Evolutionary conservation across 2,113 vertebrate species (phyloP), one percentile per base, ranked within the genome.

Genomic region (Podarcis raffonei): DNA sequence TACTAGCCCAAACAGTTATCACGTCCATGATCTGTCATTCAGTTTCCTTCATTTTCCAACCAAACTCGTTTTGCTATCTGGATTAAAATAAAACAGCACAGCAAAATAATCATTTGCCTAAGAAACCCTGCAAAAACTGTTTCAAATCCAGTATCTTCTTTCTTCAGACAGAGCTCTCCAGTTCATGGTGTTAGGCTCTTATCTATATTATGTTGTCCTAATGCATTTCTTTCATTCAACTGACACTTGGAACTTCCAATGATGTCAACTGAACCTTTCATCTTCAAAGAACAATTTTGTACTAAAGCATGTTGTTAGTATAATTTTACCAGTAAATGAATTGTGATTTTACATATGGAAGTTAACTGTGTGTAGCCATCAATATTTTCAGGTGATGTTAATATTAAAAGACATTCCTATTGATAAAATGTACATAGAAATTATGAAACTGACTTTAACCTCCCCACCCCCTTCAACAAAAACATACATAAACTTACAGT

Each of bases 1-100:
- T 20, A 37, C 30, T 81, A 81, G 20, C 57, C 48, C 80, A 78
- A 87, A 81, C 30, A 62, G n/a, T 22, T 82, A 66, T 4, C 22
- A 16, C 5, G 68, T 90, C 90, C 75, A 86, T 82, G 80, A 9
- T 16, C 15, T 7, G 32, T 53, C 35, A 42, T 23, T 93, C 92
- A 91, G 57, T 92, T 80, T 1, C 27, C 89, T 84, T 84, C 22
- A 35, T 78, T 85, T 88, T 90, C 75, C 85, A 91, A 11, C 1
- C 9, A 35, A 91, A 68, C 84, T 37, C 42, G 22, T 5, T 9
- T 48, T n/a, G 12, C 11, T 69, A 25, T 32, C 5, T 2, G 76
- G 20, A 79, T 62, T 79, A 32, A 35, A 80, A 57, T 23, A 87
- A 69, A 79, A 57, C 2, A 4, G 18, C 11, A 77, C 18, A 86